phyloP scores from a whole-genome alignment of 2,797 vertebrate genomes.

The Allobates femoralis region DNA sequence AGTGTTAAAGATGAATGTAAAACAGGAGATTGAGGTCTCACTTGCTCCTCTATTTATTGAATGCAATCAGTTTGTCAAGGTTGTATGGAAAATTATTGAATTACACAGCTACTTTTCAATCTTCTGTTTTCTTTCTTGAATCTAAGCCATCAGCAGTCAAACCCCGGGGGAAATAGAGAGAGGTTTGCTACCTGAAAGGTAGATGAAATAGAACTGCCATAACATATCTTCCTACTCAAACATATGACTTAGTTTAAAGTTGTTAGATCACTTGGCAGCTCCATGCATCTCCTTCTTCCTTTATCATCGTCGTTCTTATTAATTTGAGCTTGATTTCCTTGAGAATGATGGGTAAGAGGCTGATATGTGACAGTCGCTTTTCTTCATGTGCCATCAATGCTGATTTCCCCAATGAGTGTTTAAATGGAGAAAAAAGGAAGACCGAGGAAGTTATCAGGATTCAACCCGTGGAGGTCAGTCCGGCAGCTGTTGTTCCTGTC shows the following conservation, averaged over 20 bases:
- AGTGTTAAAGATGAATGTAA: conserved; percentile 11
- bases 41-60: conserved; percentile 10
- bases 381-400: conserved; percentile 40
- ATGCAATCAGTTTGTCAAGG: conserved; percentile 11
- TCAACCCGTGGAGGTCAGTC: conserved; percentile 38
- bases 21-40: background rate
- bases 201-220: conserved; percentile 55
- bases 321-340: conserved; percentile 50
- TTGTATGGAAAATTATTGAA: conserved; percentile 34
- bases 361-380: conserved; percentile 53
- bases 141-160: conserved; percentile 19
- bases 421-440: conserved; percentile 46
- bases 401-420: conserved; percentile 59
- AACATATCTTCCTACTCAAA: conserved; percentile 28
- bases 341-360: conserved; percentile 36
- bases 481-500: conserved; percentile 26
- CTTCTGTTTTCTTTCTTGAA: conserved; percentile 20
- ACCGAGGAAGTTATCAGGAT: conserved; percentile 30
- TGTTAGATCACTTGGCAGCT: conserved; percentile 37
- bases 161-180: conserved; percentile 33
- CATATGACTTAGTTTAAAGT: conserved; percentile 54
- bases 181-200: conserved; percentile 37
- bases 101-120: conserved; percentile 35
- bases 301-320: conserved; percentile 41
- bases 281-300: conserved; percentile 35